Evolutionary conservation across 2,888 invertebrate species (phyloP), one percentile per base, ranked within the genome.

Genomic region (Ichneumoninae sp.): DNA sequence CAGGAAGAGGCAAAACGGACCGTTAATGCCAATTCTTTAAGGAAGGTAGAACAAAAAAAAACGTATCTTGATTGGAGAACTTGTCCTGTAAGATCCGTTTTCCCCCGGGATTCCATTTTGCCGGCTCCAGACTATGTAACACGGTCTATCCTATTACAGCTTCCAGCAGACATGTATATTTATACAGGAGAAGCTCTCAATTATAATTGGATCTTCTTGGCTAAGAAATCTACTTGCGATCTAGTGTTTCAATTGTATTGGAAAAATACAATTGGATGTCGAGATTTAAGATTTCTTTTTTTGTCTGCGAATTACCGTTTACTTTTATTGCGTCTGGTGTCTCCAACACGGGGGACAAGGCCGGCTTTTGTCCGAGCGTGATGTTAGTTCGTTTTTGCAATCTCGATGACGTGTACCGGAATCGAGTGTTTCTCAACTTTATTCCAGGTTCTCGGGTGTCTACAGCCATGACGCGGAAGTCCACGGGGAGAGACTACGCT

Each of bases 241-340:
- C 10, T 16, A 65, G 75, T 60, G 70, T 65, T 62, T 80, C 71
- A 26, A 70, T 69, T 50, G 30, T 47, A 76, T 80, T 54, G 80
- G 57, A 57, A 47, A 74, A 76, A 83, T 60, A 80, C 65, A 76
- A 80, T 80, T 75, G 71, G 26, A 83, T 26, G 19, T 66, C 50
- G 71, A 57, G 54, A 57, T 8, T 7, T 19, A 13, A 33, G 13
- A 33, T 36, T 19, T 3, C 3, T 47, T 47, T 44, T 44, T 16
- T 16, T 16, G 44, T 47, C 44, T 16, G 16, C 44, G 44, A 47
- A 16, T 47, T 47, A 16, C 44, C 5, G 44, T 47, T 47, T 47
- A 13, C 44, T 13, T 16, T 3, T 16, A 47, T 16, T 4, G 44
- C 13, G 44, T 47, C 16, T 47, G 44, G 13, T 16, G 4, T 16